Percentiles rank a stretch among this genome's conserved stretches.
phyloP scores from a whole-genome alignment of 2,888 invertebrate genomes.

The Dolomedes plantarius region DNA sequence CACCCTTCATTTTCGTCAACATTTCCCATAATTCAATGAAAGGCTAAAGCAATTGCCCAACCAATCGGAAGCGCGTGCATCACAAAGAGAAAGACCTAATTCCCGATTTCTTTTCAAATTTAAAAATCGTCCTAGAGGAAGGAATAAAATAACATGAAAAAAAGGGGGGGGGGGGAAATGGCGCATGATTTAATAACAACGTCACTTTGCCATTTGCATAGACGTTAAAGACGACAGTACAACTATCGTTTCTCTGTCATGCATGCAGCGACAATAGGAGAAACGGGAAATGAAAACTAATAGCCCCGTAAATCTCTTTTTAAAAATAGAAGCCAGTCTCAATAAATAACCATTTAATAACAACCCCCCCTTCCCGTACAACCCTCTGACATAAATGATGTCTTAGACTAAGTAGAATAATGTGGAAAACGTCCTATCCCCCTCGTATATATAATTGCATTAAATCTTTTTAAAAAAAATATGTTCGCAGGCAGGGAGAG shows the following conservation, averaged over 20 bases:
- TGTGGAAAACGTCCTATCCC: not conserved
- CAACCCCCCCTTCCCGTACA: not conserved
- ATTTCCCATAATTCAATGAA: no score
- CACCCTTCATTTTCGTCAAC: no score
- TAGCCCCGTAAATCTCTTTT: not conserved
- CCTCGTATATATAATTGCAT: not conserved
- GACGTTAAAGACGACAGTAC: not conserved
- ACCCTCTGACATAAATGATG: not conserved
- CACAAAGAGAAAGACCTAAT: not conserved
- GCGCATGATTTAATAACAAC: not conserved
- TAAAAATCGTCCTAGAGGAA: no score
- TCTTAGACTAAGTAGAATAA: not conserved
- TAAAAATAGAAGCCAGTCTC: constrained; percentile 16
- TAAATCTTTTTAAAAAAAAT: not conserved
- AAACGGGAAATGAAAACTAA: not conserved
- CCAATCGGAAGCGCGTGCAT: no score
- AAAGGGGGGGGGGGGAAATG: not conserved
- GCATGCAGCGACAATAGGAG: not conserved
- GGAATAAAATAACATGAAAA: not conserved
- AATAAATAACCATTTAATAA: constrained; percentile 16
- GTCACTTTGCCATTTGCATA: not conserved
- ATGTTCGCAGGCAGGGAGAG: no score
- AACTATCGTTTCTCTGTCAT: not conserved
- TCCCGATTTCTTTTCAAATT: not conserved
- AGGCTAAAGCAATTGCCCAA: no score